Conservation (phyloP, 2,888 invertebrate genomes). For the Liopterus haemorrhoidalis region DNA sequence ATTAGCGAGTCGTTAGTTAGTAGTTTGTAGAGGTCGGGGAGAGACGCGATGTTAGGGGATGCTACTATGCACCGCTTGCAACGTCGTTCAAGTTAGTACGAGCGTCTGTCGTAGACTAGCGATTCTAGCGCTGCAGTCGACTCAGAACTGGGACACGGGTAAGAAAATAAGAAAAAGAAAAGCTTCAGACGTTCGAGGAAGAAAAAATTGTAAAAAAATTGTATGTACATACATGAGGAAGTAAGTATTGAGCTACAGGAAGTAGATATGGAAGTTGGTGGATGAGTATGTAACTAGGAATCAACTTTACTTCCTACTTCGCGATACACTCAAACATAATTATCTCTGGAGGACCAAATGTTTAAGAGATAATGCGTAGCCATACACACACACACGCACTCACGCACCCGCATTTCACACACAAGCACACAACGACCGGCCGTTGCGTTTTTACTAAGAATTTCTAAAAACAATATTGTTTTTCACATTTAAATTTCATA, state of each 20-base stretch:
- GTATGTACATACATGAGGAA: constrained; percentile 48
- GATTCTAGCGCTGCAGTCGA: constrained; percentile 17
- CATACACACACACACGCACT: no score
- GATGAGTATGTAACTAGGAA: no score
- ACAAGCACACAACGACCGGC: no score
- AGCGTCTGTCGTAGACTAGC: constrained; percentile 18
- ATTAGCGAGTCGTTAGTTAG: constrained; percentile 26
- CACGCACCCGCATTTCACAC: no score
- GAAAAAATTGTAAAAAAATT: constrained; percentile 44
- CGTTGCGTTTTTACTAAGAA: no score
- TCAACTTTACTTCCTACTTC: no score
- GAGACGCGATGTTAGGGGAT: constrained; percentile 37
- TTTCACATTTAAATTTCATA: no score
- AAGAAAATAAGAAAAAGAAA: constrained; percentile 24
- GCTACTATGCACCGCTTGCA: constrained; percentile 19
- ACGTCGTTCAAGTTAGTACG: constrained; percentile 18
- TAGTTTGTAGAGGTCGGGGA: constrained; percentile 27
- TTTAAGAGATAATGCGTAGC: no score
- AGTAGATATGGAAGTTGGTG: constrained; percentile 36
- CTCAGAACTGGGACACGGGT: constrained; percentile 22
- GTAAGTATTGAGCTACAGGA: constrained; percentile 43
- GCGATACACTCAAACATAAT: no score
- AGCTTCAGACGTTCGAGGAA: constrained; percentile 19
- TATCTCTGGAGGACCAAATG: no score
- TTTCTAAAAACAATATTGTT: no score